A percentile compares a stretch with the other conserved stretches of the same genome.
Evolutionary conservation across 1,140 invertebrate species (phyloP).

Genomic region (Heliconius himera): DNA sequence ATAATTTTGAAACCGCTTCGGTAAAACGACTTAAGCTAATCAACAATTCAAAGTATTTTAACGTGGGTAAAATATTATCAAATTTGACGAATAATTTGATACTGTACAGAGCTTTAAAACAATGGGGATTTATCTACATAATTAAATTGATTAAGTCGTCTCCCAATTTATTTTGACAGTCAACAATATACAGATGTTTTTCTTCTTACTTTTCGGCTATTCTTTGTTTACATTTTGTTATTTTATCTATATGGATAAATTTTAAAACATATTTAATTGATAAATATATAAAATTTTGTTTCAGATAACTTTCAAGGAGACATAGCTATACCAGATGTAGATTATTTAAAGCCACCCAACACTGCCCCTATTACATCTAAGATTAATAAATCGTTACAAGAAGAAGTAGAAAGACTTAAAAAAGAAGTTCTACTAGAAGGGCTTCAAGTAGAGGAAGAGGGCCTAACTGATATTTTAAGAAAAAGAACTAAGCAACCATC

Average conservation of each 20-base stretch:
- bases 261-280: neutral
- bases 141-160: conserved; percentile 5
- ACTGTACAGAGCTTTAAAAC: neutral
- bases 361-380: conserved; percentile 76
- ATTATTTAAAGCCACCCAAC: conserved; percentile 75
- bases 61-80: conserved; percentile 10
- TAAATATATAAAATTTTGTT: conserved; percentile 44
- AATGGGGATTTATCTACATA: neutral
- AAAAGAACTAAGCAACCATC: conserved; percentile 85
- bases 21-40: conserved; percentile 9
- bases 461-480: conserved; percentile 86
- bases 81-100: conserved; percentile 19
- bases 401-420: conserved; percentile 89
- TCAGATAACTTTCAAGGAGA: conserved; percentile 90
- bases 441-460: conserved; percentile 91
- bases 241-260: neutral
- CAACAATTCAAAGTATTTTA: conserved; percentile 4
- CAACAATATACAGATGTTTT: neutral
- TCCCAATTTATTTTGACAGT: conserved; percentile 2
- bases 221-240: neutral
- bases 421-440: conserved; percentile 90
- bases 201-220: neutral
- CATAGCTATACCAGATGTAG: conserved; percentile 88
- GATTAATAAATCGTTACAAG: conserved; percentile 85
- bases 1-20: neutral